phyloP scores from a whole-genome alignment of 2,888 invertebrate species.

The Pollenia angustigena region DNA sequence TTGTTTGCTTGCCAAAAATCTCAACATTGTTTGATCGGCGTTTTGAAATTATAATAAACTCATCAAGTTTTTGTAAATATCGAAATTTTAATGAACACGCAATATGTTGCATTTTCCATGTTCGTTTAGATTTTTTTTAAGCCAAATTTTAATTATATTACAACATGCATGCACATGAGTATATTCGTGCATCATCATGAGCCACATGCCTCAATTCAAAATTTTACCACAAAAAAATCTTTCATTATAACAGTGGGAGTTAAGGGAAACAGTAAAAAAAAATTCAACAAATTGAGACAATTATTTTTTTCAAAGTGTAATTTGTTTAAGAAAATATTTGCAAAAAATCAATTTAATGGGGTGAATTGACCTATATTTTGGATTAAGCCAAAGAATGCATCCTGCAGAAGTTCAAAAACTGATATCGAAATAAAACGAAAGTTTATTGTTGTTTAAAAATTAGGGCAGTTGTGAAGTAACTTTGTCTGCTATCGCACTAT shows the following conservation, averaged over 20 bases:
- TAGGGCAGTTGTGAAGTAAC: too few relatives aligned
- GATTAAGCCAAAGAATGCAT: neutral
- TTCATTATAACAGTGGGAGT: conserved; percentile 49
- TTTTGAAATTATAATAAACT: conserved; percentile 19
- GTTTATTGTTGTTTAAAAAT: too few relatives aligned
- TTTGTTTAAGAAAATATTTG: conserved; percentile 9
- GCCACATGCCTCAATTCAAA: conserved; percentile 31
- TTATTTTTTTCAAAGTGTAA: conserved; percentile 15
- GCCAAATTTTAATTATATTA: conserved; percentile 61
- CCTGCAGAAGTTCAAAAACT: too few relatives aligned
- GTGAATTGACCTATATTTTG: neutral
- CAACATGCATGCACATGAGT: conserved; percentile 58
- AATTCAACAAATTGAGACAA: conserved; percentile 46
- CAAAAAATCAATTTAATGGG: neutral
- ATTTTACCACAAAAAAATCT: neutral
- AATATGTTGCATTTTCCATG: conserved; percentile 51
- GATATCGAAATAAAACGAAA: too few relatives aligned
- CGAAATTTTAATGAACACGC: conserved; percentile 57
- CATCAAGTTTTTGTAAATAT: conserved; percentile 20
- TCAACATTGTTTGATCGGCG: neutral
- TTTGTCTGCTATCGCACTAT: too few relatives aligned
- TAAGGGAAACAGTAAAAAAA: neutral
- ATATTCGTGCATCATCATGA: conserved; percentile 27
- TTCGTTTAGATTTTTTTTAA: neutral
- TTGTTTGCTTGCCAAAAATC: neutral